phyloP scores from a whole-genome alignment of 2,888 invertebrate genomes.

The Campopleginae sp. region DNA sequence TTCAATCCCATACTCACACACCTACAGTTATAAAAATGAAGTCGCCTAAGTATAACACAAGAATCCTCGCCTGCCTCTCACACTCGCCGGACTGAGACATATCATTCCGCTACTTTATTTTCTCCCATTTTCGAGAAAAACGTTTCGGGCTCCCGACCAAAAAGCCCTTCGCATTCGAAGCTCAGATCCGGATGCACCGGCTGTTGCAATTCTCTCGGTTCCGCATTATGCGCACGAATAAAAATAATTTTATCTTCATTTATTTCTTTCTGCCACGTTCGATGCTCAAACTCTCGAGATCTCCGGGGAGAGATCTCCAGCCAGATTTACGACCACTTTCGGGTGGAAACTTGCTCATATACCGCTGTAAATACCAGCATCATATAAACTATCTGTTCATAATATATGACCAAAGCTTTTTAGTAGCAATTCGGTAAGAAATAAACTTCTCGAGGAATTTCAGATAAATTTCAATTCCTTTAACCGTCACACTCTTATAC shows the following conservation, averaged over 20 bases:
- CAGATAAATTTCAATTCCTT: slow-evolving; percentile 5
- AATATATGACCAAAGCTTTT: slow-evolving; percentile 5
- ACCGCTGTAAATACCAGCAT: slow-evolving; percentile 8
- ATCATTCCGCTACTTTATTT: slow-evolving; percentile 7
- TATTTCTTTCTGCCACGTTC: slow-evolving; percentile 13
- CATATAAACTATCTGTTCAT: slow-evolving; percentile 3
- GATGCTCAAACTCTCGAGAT: slow-evolving; percentile 2
- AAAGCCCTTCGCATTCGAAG: slow-evolving; percentile 35
- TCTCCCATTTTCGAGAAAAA: slow-evolving; percentile 29
- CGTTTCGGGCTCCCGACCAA: slow-evolving; percentile 25
- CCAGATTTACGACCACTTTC: slow-evolving; percentile 8
- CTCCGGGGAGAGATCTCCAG: background rate
- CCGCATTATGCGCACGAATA: slow-evolving; percentile 27
- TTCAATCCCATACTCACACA: background rate
- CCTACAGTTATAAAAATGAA: slow-evolving; percentile 11
- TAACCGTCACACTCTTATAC: slow-evolving; percentile 60
- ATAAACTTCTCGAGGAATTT: slow-evolving; percentile 7
- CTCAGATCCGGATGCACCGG: slow-evolving; percentile 21
- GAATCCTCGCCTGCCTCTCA: slow-evolving; percentile 47
- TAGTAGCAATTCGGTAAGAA: slow-evolving; percentile 2
- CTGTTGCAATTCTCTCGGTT: slow-evolving; percentile 29
- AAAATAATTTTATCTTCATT: slow-evolving; percentile 21
- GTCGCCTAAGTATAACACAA: slow-evolving; percentile 15
- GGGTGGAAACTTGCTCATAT: background rate
- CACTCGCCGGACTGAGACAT: slow-evolving; percentile 45